Evolutionary conservation across 2,888 invertebrate species (phyloP), one percentile per base, ranked within the genome.

Genomic region (Strigamia transsilvanica): DNA sequence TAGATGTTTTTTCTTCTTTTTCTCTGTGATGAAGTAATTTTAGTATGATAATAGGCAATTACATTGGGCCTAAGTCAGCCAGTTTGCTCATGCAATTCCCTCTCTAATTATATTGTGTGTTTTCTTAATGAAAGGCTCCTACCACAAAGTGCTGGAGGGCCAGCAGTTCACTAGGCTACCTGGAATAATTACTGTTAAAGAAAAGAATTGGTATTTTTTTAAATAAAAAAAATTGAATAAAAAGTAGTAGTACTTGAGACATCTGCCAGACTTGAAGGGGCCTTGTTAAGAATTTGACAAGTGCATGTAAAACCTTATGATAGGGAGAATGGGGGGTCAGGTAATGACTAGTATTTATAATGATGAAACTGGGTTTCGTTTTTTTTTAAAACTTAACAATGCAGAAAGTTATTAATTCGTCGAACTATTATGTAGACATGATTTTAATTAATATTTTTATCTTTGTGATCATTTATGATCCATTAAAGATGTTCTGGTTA

Each of bases 11-110:
- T 27, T 51, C 18, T 51, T 73, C 32, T 32, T 32, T 73, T n/a
- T 32, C 15, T 32, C 12, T 73, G 15, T 66, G 73, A 73, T 73
- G 73, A 73, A 73, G 73, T 73, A 73, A 73, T 73, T 73, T 27
- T 73, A 73, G 73, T 73, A 73, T 73, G 73, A 73, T 73, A 73
- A 73, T 73, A 73, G 73, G 73, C 73, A 73, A 73, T 73, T 73
- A 73, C 73, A 73, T 73, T 32, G 73, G 73, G 73, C 73, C 73
- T 73, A 73, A 73, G 73, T 73, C 73, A 73, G 73, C 73, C 73
- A 73, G 73, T 73, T 73, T 73, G 73, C 73, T 32, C 73, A 73
- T 73, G 73, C 73, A 73, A 73, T 73, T 73, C 73, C 73, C 73
- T 73, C 73, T 73, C 73, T 73, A 73, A 73, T 73, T 73, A 73